Conservation (phyloP, 37 sponge, comb jelly and placozoan species). For the Theonella swinhoei region DNA sequence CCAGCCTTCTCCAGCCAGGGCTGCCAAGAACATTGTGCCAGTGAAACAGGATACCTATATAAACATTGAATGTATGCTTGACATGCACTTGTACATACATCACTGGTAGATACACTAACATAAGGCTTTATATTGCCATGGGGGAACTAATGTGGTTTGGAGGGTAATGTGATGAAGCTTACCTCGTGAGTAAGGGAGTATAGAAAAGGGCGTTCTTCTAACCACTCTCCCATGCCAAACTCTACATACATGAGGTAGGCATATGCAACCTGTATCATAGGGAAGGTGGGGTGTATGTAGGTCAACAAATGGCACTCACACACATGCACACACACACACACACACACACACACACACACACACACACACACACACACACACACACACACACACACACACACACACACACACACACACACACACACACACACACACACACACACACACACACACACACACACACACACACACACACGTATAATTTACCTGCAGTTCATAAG, state of each 20-base stretch:
- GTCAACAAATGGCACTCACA: not conserved
- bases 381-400: not conserved
- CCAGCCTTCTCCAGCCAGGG: slow-evolving; percentile 54
- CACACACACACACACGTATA: too few species aligned
- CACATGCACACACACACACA: not conserved
- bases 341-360: slow-evolving; percentile 11
- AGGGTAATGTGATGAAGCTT: too few species aligned
- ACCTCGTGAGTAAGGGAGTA: slow-evolving; percentile 68
- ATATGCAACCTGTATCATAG: slow-evolving; percentile 51
- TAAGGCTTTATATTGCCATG: not conserved
- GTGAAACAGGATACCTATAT: slow-evolving; percentile 63
- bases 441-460: too few species aligned
- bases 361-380: not conserved
- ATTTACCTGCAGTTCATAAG: slow-evolving; percentile 53
- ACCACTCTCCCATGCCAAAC: slow-evolving; percentile 84
- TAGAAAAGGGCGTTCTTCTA: slow-evolving; percentile 63
- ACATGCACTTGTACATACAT: not conserved
- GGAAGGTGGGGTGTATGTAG: not conserved
- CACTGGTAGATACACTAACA: not conserved
- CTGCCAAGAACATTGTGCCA: slow-evolving; percentile 53
- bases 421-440: too few species aligned
- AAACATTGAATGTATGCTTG: not conserved
- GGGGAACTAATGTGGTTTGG: too few species aligned
- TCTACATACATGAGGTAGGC: slow-evolving; percentile 82
- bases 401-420: too few species aligned